A percentile compares a stretch with the other conserved stretches of the same genome.
Evolutionary conservation across 2,888 invertebrate species (phyloP).

Genomic region (Drosophila kambysellisi): DNA sequence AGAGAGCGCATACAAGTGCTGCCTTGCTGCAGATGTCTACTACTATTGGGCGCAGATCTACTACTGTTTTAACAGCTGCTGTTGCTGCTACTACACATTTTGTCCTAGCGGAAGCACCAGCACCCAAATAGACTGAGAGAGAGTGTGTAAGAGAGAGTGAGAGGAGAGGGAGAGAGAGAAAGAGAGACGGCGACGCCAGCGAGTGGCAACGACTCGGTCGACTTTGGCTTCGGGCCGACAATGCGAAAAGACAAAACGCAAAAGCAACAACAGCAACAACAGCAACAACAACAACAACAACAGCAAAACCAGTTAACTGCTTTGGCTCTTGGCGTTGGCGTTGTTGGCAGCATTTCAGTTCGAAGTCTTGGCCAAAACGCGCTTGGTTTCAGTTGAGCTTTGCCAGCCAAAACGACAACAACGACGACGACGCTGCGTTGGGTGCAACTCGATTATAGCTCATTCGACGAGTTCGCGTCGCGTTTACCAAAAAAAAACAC

Average conservation of each 20-base stretch:
- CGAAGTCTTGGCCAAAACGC: constrained; percentile 38
- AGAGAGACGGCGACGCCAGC: constrained; percentile 13
- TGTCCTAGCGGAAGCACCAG: constrained; percentile 50
- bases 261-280: constrained; percentile 12
- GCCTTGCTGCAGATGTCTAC: constrained; percentile 44
- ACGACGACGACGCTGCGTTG: constrained; percentile 76
- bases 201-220: constrained; percentile 57
- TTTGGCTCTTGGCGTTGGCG: constrained; percentile 46
- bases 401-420: constrained; percentile 76
- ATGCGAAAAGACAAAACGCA: constrained; percentile 24
- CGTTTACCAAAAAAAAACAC: constrained; percentile 38
- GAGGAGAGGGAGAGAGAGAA: not conserved
- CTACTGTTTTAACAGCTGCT: constrained; percentile 52
- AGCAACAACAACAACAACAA: constrained; percentile 7
- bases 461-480: constrained; percentile 66
- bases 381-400: constrained; percentile 81
- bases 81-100: constrained; percentile 27
- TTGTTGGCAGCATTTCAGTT: constrained; percentile 4
- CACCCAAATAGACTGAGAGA: constrained; percentile 24
- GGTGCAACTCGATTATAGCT: constrained; percentile 62
- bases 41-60: constrained; percentile 42
- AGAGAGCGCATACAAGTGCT: constrained; percentile 7
- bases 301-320: constrained; percentile 66
- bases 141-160: constrained; percentile 1
- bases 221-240: constrained; percentile 66